Conservation (phyloP, 2,113 vertebrate species). For the Atherinomorus stipes region DNA sequence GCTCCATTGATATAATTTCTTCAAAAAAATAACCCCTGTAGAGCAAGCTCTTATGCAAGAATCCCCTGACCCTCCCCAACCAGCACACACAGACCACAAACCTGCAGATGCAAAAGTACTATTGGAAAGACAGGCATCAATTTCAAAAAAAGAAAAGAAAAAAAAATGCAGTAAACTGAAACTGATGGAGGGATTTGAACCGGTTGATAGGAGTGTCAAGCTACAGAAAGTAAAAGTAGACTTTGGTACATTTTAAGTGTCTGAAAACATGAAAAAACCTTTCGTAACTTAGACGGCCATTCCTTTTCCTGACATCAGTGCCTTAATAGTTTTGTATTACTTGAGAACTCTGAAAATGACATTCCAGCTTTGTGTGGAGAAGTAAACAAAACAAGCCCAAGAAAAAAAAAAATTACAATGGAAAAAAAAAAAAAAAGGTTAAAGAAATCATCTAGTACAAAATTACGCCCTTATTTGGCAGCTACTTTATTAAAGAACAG, state of each 20-base stretch:
- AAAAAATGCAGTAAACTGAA: slow-evolving; percentile 26
- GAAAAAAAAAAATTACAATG: not conserved
- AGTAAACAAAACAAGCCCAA: not conserved
- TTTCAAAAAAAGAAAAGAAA: not conserved
- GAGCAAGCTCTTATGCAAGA: slow-evolving; percentile 37
- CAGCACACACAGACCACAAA: slow-evolving; percentile 25
- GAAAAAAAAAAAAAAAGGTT: not conserved
- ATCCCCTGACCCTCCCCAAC: slow-evolving; percentile 16
- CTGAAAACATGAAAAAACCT: slow-evolving; percentile 4
- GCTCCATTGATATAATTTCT: slow-evolving; percentile 63
- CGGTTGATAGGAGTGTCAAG: slow-evolving; percentile 20
- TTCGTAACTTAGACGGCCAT: not conserved
- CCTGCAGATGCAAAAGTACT: slow-evolving; percentile 50
- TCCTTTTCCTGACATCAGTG: not conserved
- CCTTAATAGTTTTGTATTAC: not conserved
- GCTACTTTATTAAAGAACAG: slow-evolving; percentile 68
- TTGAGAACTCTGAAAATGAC: not conserved
- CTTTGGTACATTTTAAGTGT: slow-evolving; percentile 41
- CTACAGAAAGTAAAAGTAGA: slow-evolving; percentile 23
- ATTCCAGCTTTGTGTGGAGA: not conserved
- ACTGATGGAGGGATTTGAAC: slow-evolving; percentile 45
- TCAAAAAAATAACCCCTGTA: slow-evolving; percentile 41
- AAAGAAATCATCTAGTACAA: slow-evolving; percentile 21
- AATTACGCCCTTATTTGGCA: slow-evolving; percentile 68
- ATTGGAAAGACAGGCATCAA: slow-evolving; percentile 9